Percentiles rank a stretch among this genome's conserved stretches.
phyloP scores from a whole-genome alignment of 64 coral and sea anemone species.

The Anthopleura sola region DNA sequence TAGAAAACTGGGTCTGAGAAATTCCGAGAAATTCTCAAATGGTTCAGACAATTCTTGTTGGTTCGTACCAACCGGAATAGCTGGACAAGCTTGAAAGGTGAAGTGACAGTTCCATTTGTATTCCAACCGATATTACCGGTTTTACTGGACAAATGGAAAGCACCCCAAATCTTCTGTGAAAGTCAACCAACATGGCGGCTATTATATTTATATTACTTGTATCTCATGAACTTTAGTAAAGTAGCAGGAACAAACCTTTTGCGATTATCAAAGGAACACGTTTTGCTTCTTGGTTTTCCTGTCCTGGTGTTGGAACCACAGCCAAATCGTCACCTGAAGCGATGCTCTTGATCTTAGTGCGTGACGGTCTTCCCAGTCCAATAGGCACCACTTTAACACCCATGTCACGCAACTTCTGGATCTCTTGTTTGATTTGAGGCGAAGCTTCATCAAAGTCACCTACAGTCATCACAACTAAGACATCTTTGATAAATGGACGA shows the following conservation, averaged over 20 bases:
- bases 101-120: too few relatives aligned
- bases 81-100: too few relatives aligned
- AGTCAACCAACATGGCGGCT: too few relatives aligned
- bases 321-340: constrained; percentile 73
- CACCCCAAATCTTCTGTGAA: too few relatives aligned
- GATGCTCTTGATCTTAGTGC: constrained; percentile 40
- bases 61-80: too few relatives aligned
- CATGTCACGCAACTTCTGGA: constrained; percentile 49
- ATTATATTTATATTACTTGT: too few relatives aligned
- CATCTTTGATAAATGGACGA: constrained; percentile 61
- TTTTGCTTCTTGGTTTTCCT: constrained; percentile 6
- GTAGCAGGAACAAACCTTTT: constrained; percentile 38
- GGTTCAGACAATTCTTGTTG: too few relatives aligned
- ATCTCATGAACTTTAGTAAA: background rate
- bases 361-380: constrained; percentile 15
- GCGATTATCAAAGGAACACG: constrained; percentile 30
- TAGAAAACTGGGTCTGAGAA: too few relatives aligned
- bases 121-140: too few relatives aligned
- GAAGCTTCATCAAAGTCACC: constrained; percentile 35
- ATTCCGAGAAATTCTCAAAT: too few relatives aligned
- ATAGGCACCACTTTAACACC: constrained; percentile 70
- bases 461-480: constrained; percentile 60
- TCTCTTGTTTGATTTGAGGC: constrained; percentile 30
- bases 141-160: too few relatives aligned
- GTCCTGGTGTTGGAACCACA: constrained; percentile 27